Base-by-base conservation (phyloP, 2,797 vertebrate species). In the Mormyrops attenuatus region DNA sequence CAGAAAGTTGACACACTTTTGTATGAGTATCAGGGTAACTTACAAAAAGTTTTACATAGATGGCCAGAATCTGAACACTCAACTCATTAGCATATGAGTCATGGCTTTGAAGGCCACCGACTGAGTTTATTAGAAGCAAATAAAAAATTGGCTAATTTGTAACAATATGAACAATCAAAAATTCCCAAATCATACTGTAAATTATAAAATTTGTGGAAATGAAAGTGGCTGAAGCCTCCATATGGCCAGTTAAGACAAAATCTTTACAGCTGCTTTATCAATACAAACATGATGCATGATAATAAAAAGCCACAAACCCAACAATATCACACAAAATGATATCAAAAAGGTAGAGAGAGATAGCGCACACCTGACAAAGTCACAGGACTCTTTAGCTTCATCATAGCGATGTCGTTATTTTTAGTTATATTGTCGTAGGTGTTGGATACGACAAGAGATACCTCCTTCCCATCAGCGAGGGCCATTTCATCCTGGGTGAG, bases 391-490 rank as follows among this genome's bases (percentile, higher is more conserved):
- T 92, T 94, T 91, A 98, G 91, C 92, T 96, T 97, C 95, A 98
- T 94, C 0, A 98, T 95, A 13, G 97, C 97, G 0, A 98, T 90
- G 89, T 98, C 96, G 2, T 97, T 96, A 92, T 95, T 93, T 92
- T 94, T 96, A 38, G 95, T 95, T 38, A 91, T 88, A 4, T 93
- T 89, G 89, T 96, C 90, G 38, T 95, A 98, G 17, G 93, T 94
- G 8, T 98, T 96, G 3, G 93, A 90, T 88, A 97, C 94, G 13
- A 98, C 92, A 86, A 8, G 92, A 2, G 94, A 92, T 69, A 98
- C 95, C 4, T 17, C 89, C 91, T 92, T 60, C 0, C 93, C 92
- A 0, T 7, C 87, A 9, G 22, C 90, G 0, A 92, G 90, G n/a
- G 93, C 0, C 91, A 95, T 94, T 15, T 88, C 91, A 0, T 92